A percentile compares a stretch with the other conserved stretches of the same genome.
Evolutionary conservation across 2,888 invertebrate genomes (phyloP).

Genomic region (Trichogramma evanescens): DNA sequence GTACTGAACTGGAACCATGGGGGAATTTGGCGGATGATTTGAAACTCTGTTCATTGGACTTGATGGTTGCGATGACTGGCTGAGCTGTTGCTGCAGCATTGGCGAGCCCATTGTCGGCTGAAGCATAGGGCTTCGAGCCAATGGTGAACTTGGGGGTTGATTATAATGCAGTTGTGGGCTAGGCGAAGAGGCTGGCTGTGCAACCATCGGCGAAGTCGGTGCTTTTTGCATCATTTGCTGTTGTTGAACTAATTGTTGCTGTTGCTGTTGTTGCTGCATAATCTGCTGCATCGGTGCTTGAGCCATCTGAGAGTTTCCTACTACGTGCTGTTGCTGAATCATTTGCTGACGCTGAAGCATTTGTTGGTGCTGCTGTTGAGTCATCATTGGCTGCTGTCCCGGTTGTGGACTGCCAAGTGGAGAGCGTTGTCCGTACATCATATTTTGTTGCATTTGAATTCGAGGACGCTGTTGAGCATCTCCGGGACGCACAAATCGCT

Average conservation of each 20-base stretch:
- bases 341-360: constrained; percentile 37
- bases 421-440: constrained; percentile 42
- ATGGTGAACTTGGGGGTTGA: constrained; percentile 52
- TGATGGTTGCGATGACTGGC: constrained; percentile 44
- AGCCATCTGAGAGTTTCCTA: constrained; percentile 17
- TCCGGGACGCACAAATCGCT: constrained; percentile 48
- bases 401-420: constrained; percentile 43
- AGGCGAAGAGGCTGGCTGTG: constrained; percentile 43
- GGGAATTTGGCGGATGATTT: constrained; percentile 43
- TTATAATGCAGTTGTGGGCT: constrained; percentile 47
- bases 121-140: constrained; percentile 46
- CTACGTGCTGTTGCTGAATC: constrained; percentile 31
- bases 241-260: constrained; percentile 43
- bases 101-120: constrained; percentile 47
- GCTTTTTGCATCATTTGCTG: constrained; percentile 46
- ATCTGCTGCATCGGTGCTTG: constrained; percentile 38
- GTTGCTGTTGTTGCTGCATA: constrained; percentile 38
- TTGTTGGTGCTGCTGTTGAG: constrained; percentile 41
- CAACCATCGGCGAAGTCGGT: constrained; percentile 46
- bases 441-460: constrained; percentile 40
- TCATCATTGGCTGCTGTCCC: constrained; percentile 38
- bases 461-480: constrained; percentile 40
- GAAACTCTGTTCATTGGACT: constrained; percentile 46
- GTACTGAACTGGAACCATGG: constrained; percentile 42
- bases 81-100: constrained; percentile 45